Percentiles rank a stretch among this genome's conserved stretches.
These are phyloP conservation scores for Drosophila pectinifera DNA, from an alignment of 1,140 invertebrate species.

Conservation along the genomic window DNA sequence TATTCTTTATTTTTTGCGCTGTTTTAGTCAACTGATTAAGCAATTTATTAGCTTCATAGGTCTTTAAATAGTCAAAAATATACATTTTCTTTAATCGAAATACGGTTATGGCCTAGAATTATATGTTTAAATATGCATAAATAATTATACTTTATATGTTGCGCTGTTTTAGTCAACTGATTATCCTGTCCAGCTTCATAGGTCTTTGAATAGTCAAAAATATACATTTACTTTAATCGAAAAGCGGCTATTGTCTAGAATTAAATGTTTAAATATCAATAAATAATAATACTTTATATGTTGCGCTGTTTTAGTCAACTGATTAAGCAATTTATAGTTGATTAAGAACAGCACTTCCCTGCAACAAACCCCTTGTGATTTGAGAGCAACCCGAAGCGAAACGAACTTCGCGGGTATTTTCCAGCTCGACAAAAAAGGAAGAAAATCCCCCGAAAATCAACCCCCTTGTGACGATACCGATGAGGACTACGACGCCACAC, in stretches of 20 bases:
- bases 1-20: too few relatives aligned
- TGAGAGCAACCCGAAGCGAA: constrained; percentile 7
- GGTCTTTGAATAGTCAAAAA: not conserved
- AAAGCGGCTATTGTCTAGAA: not conserved
- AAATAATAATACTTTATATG: too few relatives aligned
- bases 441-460: constrained; percentile 42
- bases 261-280: not conserved
- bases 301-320: too few relatives aligned
- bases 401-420: constrained; percentile 7
- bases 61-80: too few relatives aligned
- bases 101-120: too few relatives aligned
- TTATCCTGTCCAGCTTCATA: too few relatives aligned
- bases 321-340: not conserved
- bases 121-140: too few relatives aligned
- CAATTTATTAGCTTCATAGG: too few relatives aligned
- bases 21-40: too few relatives aligned
- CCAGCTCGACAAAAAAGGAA: constrained; percentile 3
- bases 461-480: constrained; percentile 44
- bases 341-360: not conserved
- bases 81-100: too few relatives aligned
- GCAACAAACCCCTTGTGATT: constrained; percentile 9
- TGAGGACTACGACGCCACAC: constrained; percentile 52
- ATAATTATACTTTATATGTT: too few relatives aligned
- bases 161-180: too few relatives aligned
- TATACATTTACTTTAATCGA: not conserved